These are phyloP conservation scores for Pollachius pollachius DNA, from an alignment of 2,113 vertebrate genomes.

Conservation along the genomic window DNA sequence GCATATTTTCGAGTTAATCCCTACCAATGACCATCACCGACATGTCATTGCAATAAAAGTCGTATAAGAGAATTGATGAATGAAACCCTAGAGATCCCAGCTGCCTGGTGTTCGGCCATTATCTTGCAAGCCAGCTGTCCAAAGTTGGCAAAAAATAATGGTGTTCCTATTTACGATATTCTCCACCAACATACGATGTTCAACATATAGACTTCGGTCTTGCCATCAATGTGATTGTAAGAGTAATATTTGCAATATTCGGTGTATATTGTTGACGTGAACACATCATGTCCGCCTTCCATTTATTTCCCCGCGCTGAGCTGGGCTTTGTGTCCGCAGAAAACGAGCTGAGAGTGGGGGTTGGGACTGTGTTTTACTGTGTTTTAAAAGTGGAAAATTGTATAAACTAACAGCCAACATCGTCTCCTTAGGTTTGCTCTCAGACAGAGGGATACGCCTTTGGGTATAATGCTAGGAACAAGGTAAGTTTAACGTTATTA, in stretches of 20 bases:
- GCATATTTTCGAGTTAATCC: too few species aligned
- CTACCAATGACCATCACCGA: too few species aligned
- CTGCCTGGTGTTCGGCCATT: slow-evolving; percentile 14
- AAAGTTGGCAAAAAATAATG: slow-evolving; percentile 27
- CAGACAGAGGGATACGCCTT: not conserved
- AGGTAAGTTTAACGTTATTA: slow-evolving; percentile 56
- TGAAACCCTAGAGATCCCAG: slow-evolving; percentile 11
- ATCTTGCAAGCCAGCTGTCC: slow-evolving; percentile 28
- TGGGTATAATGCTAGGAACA: slow-evolving; percentile 70
- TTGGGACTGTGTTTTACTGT: slow-evolving; percentile 52
- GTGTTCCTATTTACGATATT: not conserved
- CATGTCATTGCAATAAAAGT: too few species aligned
- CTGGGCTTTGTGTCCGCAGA: slow-evolving; percentile 58
- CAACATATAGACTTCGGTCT: not conserved
- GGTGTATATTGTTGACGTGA: slow-evolving; percentile 20
- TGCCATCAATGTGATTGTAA: accelerated
- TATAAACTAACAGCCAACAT: not conserved
- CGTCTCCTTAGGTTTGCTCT: slow-evolving; percentile 50
- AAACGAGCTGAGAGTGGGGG: slow-evolving; percentile 64
- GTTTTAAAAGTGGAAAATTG: slow-evolving; percentile 2
- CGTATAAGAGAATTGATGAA: too few species aligned
- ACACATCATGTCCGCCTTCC: slow-evolving; percentile 31
- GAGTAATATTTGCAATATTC: accelerated
- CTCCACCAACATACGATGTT: not conserved
- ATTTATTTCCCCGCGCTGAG: slow-evolving; percentile 67